Evolutionary conservation across 92 coral and sea anemone species (phyloP).

Genomic region (Muricea muricata): DNA sequence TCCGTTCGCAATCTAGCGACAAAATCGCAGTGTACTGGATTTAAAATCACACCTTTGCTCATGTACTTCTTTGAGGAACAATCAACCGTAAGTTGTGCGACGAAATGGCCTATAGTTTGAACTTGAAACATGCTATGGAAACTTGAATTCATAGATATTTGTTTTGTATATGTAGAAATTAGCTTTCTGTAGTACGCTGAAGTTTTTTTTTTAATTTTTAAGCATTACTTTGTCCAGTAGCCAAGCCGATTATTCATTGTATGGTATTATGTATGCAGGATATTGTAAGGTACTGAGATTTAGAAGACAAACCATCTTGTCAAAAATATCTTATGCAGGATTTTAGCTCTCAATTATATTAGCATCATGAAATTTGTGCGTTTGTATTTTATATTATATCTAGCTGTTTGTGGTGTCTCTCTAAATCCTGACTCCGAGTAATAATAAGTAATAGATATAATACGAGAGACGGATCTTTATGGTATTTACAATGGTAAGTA

Average conservation of each 20-base stretch:
- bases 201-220: background rate
- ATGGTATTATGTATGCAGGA: background rate
- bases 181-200: background rate
- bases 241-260: slow-evolving; percentile 14
- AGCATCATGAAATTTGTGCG: background rate
- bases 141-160: background rate
- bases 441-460: too few species aligned
- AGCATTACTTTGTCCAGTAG: background rate
- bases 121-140: background rate
- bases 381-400: background rate
- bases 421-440: too few species aligned
- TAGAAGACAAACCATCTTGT: background rate
- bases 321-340: background rate
- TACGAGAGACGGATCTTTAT: too few species aligned
- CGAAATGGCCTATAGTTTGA: background rate
- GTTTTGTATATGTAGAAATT: background rate
- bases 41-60: too few species aligned
- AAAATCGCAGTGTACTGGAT: too few species aligned
- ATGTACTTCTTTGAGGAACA: background rate
- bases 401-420: too few species aligned
- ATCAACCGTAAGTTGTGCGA: background rate
- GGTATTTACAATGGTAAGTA: too few species aligned
- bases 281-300: background rate
- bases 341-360: background rate
- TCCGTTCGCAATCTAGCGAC: background rate